Evolutionary conservation across 2,113 vertebrate genomes (phyloP), one percentile per base, ranked within the genome.

Genomic region (Bagarius yarrelli): DNA sequence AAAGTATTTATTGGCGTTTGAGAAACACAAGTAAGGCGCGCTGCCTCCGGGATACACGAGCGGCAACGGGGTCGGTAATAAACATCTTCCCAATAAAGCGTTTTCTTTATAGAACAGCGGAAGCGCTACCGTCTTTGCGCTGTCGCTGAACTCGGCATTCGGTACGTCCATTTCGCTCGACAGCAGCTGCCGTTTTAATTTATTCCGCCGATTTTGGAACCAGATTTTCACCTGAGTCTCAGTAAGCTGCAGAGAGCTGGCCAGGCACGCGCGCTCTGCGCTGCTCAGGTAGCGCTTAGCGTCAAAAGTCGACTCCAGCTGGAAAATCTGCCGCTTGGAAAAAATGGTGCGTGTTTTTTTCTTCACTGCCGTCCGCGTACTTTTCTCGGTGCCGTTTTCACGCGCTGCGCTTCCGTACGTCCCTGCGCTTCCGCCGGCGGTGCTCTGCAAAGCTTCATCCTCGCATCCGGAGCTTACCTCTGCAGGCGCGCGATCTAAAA

Each of bases 341-440:
- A 96, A 96, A 79, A 95, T 95, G 1, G 95, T 96, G 88, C 95
- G 91, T 1, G 94, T 95, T 83, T 95, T 95, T 90, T 96, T 96
- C 86, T 93, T 95, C 78, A 91, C 87, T 8, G 91, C 78, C 4
- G 91, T 78, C 27, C 61, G 76, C 85, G 94, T 92, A 82, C 57
- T 92, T 77, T 94, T 94, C 84, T 94, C 94, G 79, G 14, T 66
- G 82, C 79, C 84, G 73, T 70, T 85, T 44, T 88, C 89, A 56
- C 87, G 87, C 16, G 87, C 78, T 82, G 85, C 83, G 83, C 90
- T 86, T 87, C 91, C 93, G 91, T 94, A 93, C 32, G 91, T 87
- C 87, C 89, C 30, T 19, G 63, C 90, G 57, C 88, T 88, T 85
- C 89, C 88, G 78, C 70, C 74, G 60, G 93, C 91, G 32, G 83